Conservation (phyloP, 2,888 invertebrate genomes). For the Entomobrya proxima region DNA sequence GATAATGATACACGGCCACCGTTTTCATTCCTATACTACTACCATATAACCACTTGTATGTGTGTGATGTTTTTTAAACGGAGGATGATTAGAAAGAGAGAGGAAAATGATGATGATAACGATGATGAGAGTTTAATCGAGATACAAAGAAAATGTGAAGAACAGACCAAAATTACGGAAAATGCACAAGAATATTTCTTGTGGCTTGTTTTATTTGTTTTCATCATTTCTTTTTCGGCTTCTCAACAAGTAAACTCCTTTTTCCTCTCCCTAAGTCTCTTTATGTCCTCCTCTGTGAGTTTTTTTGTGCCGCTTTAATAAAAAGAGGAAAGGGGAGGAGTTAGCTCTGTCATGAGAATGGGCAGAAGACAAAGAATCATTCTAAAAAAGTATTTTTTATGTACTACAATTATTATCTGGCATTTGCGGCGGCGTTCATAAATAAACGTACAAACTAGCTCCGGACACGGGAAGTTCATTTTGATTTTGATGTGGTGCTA, state of each 20-base stretch:
- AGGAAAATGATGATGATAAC: slow-evolving; percentile 42
- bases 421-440: slow-evolving; percentile 35
- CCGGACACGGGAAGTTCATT: slow-evolving; percentile 37
- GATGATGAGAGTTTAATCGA: slow-evolving; percentile 69
- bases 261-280: slow-evolving; percentile 5
- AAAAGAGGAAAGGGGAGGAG: slow-evolving; percentile 65
- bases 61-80: slow-evolving; percentile 37
- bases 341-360: slow-evolving; percentile 63
- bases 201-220: slow-evolving; percentile 71
- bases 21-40: slow-evolving; percentile 21
- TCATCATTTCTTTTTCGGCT: slow-evolving; percentile 67
- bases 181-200: slow-evolving; percentile 70
- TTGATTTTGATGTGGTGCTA: background rate
- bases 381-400: slow-evolving; percentile 48
- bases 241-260: slow-evolving; percentile 32
- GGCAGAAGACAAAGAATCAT: slow-evolving; percentile 64
- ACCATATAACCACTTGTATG: background rate
- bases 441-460: slow-evolving; percentile 61
- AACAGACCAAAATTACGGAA: slow-evolving; percentile 67
- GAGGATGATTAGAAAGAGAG: slow-evolving; percentile 44
- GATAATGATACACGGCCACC: slow-evolving; percentile 57
- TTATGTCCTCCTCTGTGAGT: slow-evolving; percentile 18
- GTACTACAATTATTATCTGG: slow-evolving; percentile 47
- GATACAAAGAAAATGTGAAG: slow-evolving; percentile 51
- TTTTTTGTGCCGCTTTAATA: slow-evolving; percentile 57